Evolutionary conservation across 2,888 invertebrate species (phyloP), one percentile per base, ranked within the genome.

Genomic region (Macrosoma leucophasiata): DNA sequence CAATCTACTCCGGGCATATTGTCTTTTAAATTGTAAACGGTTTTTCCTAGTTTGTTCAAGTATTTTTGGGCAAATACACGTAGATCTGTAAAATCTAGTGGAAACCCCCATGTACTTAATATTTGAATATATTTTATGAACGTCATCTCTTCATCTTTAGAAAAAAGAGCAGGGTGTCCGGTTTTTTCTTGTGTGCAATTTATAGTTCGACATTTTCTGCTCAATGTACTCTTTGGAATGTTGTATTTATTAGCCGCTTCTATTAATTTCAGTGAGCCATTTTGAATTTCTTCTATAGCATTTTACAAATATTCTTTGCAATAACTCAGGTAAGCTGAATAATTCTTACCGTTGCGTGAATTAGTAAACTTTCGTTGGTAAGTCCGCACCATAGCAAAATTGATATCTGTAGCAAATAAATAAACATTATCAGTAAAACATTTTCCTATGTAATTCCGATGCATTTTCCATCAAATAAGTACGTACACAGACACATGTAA

Each of bases 101-200:
- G 43, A 31, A 41, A 44, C 5, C 38, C 43, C 38, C 41, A 43
- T 6, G 23, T n/a, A 11, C 36, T 28, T 27, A 43, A 13, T 18
- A 36, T 9, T 33, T 20, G 7, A 15, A 38, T 24, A 24, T 26
- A 21, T 18, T 38, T 18, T 6, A 41, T 5, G 32, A 28, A 36
- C 12, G 23, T 6, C 12, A 22, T 33, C 29, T 45, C 41, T 22
- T 41, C 44, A 26, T 29, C 35, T 2, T 9, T 10, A 19, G 40
- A 27, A 33, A 45, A 45, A 14, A 44, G 10, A 5, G 39, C 41
- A 10, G 44, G 41, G 20, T 38, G 39, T 1, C 44, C 39, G 8
- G 44, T 39, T 24, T 35, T 41, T 28, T 33, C 30, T 33, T 41
- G 44, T 4, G 40, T 33, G 19, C 37, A 40, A 28, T 43, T 40